Conservation (phyloP, 2,797 vertebrate genomes). For the Hippocampus kuda region DNA sequence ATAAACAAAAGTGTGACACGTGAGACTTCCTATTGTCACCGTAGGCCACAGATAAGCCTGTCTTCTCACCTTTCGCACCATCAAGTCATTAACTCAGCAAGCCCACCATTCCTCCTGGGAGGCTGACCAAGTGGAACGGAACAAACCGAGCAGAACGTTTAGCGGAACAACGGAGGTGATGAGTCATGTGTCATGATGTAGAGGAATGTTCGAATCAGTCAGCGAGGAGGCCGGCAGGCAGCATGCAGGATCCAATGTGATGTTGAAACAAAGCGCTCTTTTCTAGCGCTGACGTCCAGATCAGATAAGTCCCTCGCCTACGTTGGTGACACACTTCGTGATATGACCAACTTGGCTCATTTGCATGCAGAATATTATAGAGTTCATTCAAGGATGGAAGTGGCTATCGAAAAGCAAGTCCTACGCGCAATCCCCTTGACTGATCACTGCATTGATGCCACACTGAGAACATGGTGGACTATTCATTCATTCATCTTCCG, state of each 20-base stretch:
- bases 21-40: conserved; percentile 22
- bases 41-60: not conserved
- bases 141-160: not conserved
- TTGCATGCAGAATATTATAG: conserved; percentile 26
- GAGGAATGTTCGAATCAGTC: conserved; percentile 1
- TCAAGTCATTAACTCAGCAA: conserved; percentile 11
- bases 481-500: too few species aligned
- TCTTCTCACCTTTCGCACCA: conserved; percentile 12
- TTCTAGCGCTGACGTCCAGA: not conserved
- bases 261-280: conserved; percentile 2
- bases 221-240: not conserved
- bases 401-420: conserved; percentile 16
- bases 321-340: not conserved
- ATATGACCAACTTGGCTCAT: conserved; percentile 14
- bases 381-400: conserved; percentile 25
- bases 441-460: conserved; percentile 8
- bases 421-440: conserved; percentile 8
- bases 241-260: not conserved
- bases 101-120: not conserved
- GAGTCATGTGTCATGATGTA: not conserved
- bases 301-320: not conserved
- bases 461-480: not conserved
- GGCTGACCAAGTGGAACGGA: not conserved
- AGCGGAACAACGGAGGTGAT: not conserved
- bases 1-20: conserved; percentile 21